Conservation (phyloP, 1,140 invertebrate genomes). For the Cyclargus thomasi region DNA sequence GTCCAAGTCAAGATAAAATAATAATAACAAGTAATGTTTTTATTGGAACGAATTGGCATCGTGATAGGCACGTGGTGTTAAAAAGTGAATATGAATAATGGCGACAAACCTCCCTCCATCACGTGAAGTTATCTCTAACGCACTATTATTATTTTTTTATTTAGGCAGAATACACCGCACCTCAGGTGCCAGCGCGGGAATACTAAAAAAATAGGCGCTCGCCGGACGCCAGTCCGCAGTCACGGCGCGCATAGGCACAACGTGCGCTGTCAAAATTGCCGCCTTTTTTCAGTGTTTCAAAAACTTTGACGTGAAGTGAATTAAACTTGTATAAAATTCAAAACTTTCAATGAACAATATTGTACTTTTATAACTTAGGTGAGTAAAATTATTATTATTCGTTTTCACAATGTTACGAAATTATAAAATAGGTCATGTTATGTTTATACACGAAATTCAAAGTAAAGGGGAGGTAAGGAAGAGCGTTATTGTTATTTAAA, state of each 20-base stretch:
- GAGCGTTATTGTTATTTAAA: neutral
- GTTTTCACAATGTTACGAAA: neutral
- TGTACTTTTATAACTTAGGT: neutral
- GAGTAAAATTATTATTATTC: neutral
- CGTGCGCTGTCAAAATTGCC: slow-evolving; percentile 20
- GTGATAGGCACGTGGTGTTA: slow-evolving; percentile 17
- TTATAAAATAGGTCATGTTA: neutral
- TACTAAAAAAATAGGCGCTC: slow-evolving; percentile 32
- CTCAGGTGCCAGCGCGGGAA: slow-evolving; percentile 37
- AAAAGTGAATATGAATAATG: slow-evolving; percentile 13
- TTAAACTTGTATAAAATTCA: neutral
- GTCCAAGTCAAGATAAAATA: neutral
- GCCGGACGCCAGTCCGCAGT: slow-evolving; percentile 28
- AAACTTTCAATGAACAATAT: neutral
- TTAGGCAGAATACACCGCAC: slow-evolving; percentile 35
- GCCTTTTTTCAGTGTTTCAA: neutral
- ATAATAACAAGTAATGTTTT: neutral
- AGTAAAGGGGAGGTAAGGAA: neutral
- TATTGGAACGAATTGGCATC: neutral
- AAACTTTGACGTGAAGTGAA: slow-evolving; percentile 7
- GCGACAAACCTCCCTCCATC: slow-evolving; percentile 33
- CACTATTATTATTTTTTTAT: slow-evolving; percentile 30
- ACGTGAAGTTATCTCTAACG: slow-evolving; percentile 32
- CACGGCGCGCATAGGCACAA: slow-evolving; percentile 28
- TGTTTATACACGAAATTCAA: neutral